A percentile compares a stretch with the other conserved stretches of the same genome.
Conservation (phyloP, 1,140 invertebrate species). For the Heliconius himera region DNA sequence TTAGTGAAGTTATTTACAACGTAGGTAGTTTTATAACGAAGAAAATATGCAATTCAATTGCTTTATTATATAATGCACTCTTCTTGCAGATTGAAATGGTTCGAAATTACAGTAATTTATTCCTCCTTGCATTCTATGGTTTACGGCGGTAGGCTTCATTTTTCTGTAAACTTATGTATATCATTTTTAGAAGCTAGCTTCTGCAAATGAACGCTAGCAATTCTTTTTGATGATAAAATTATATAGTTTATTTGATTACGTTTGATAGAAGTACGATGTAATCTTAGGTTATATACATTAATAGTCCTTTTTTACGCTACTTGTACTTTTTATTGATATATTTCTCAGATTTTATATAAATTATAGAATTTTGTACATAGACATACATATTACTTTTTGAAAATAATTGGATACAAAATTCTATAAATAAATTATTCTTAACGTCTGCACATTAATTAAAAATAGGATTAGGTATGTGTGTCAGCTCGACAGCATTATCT, state of each 20-base stretch:
- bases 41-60: constrained; percentile 21
- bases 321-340: no score
- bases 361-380: no score
- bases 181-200: not conserved
- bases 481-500: no score
- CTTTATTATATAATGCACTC: constrained; percentile 19
- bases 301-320: not conserved
- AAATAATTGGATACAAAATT: not conserved
- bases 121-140: not conserved
- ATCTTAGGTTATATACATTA: not conserved
- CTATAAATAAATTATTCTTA: not conserved
- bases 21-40: not conserved
- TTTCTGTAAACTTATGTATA: not conserved
- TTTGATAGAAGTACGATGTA: not conserved
- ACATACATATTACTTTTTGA: no score
- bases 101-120: constrained; percentile 27
- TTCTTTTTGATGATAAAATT: constrained; percentile 21
- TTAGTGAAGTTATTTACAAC: not conserved
- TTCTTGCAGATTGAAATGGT: constrained; percentile 11
- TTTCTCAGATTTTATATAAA: no score
- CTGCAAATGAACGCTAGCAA: not conserved
- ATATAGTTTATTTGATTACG: constrained; percentile 11
- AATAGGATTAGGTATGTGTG: not conserved
- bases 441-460: not conserved
- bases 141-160: not conserved